phyloP scores from a whole-genome alignment of 2,797 vertebrate species.

The Hippopotamyrus pictus region DNA sequence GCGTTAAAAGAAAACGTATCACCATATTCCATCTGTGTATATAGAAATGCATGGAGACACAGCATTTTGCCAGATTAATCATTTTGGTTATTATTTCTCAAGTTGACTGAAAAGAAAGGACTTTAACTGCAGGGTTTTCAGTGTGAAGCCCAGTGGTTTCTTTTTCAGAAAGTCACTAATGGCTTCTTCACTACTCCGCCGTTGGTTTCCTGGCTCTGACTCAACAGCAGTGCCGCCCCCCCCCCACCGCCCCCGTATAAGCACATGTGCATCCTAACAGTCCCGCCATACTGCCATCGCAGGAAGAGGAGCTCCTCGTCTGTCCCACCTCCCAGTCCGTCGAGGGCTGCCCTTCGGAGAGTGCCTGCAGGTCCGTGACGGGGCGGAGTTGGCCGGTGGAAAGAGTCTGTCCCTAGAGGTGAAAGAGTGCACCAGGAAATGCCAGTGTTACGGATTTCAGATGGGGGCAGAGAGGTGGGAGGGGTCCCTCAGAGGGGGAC shows the following conservation, averaged over 20 bases:
- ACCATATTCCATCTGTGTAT: conserved; percentile 15
- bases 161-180: neutral
- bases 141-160: neutral
- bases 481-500: conserved; percentile 25
- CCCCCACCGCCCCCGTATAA: too few species aligned
- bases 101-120: neutral
- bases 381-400: neutral
- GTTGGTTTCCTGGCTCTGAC: neutral
- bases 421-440: conserved; percentile 40
- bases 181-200: neutral
- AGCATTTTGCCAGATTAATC: neutral
- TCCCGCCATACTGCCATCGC: neutral
- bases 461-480: conserved; percentile 19
- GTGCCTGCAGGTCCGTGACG: neutral
- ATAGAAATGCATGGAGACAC: neutral
- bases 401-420: neutral
- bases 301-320: neutral
- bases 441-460: conserved; percentile 28
- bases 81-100: neutral
- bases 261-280: neutral
- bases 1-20: conserved; percentile 60
- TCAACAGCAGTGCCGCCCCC: neutral
- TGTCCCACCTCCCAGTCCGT: neutral
- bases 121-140: neutral
- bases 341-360: neutral